A percentile compares a stretch with the other conserved stretches of the same genome.
These are phyloP conservation scores for Penelope pileata DNA, from an alignment of 2,113 vertebrate species.

Conservation along the genomic window DNA sequence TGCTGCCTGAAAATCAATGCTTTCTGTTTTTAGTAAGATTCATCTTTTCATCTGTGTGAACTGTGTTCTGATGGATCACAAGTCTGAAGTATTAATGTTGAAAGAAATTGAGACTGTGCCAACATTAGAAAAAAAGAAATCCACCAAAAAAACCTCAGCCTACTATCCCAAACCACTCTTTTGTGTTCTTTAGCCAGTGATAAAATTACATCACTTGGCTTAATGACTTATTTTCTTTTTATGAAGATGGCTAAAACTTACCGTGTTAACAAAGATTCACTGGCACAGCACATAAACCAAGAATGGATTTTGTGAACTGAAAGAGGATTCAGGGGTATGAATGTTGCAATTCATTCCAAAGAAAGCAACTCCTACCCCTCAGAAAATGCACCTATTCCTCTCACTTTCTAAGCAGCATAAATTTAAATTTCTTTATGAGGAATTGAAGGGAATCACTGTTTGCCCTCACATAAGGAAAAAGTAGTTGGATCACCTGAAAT, in stretches of 20 bases:
- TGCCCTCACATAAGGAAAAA: background rate
- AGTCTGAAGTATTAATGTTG: constrained; percentile 54
- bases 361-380: background rate
- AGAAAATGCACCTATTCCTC: background rate
- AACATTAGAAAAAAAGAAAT: background rate
- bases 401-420: background rate
- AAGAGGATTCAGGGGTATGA: background rate
- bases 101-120: constrained; percentile 26
- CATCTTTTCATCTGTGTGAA: constrained; percentile 41
- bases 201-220: background rate
- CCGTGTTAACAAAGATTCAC: background rate
- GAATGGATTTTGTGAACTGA: background rate
- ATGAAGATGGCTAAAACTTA: background rate
- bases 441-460: background rate
- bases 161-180: background rate
- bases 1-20: constrained; percentile 58
- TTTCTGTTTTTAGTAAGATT: constrained; percentile 51
- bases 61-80: constrained; percentile 29
- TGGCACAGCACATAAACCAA: background rate
- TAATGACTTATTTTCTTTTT: constrained; percentile 11
- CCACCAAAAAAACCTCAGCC: background rate
- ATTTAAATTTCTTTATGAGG: background rate
- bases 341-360: background rate
- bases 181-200: background rate
- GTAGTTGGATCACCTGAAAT: background rate